phyloP scores from a whole-genome alignment of 2,797 vertebrate genomes.

The Streptopelia turtur region DNA sequence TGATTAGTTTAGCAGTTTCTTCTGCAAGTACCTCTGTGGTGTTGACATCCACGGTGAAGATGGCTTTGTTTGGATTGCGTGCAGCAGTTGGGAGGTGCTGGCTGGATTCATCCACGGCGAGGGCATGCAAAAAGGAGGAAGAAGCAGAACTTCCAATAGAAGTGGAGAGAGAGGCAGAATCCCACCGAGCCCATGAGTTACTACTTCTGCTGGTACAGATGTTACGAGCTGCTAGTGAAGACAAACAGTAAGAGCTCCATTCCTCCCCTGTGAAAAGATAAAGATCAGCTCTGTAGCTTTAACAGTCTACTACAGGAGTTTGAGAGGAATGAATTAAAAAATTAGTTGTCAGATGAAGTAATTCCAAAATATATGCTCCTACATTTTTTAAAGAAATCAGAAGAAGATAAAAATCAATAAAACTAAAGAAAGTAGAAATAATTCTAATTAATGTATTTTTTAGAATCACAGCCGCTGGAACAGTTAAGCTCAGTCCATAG shows the following conservation, averaged over 20 bases:
- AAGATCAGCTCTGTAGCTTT: neutral
- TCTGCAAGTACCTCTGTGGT: conserved; percentile 84
- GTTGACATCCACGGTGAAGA: conserved; percentile 83
- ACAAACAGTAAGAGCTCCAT: conserved; percentile 77
- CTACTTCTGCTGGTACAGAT: conserved; percentile 67
- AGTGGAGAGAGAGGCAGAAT: conserved; percentile 24
- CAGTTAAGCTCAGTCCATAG: neutral
- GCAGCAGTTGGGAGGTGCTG: conserved; percentile 57
- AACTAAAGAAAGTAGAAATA: neutral
- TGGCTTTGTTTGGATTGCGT: conserved; percentile 83
- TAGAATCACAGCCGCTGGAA: neutral
- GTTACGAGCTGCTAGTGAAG: conserved; percentile 79
- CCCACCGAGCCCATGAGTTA: neutral
- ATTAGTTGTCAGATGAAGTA: neutral
- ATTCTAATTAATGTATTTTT: neutral
- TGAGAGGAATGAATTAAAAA: neutral
- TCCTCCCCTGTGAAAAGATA: conserved; percentile 72
- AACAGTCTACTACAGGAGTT: neutral
- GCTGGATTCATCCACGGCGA: conserved; percentile 67
- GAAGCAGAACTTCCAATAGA: conserved; percentile 67
- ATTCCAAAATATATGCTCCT: neutral
- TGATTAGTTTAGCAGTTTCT: neutral
- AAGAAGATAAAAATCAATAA: neutral
- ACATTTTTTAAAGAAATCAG: neutral
- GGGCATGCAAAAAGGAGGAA: conserved; percentile 73